These are phyloP conservation scores for Patella depressa DNA, from an alignment of 2,888 invertebrate genomes.

Conservation along the genomic window DNA sequence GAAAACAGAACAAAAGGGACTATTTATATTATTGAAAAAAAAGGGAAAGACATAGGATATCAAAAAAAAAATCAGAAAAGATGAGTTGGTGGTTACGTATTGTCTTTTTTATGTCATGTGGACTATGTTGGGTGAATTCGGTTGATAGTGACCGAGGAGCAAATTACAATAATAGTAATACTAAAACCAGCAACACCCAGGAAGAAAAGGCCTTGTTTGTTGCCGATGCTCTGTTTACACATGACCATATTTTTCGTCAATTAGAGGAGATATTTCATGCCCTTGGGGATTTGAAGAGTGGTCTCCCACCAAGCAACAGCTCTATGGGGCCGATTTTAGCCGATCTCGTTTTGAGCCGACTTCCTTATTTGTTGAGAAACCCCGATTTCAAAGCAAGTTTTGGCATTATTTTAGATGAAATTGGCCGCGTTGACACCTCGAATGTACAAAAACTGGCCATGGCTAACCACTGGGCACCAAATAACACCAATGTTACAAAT, in stretches of 20 bases:
- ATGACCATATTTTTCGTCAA: neutral
- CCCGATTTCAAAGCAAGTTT: slow-evolving; percentile 21
- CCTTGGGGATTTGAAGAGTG: neutral
- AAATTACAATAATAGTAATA: slow-evolving; percentile 1
- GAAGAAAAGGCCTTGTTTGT: neutral
- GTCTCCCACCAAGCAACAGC: neutral
- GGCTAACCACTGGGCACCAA: neutral
- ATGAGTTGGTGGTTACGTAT: too few species aligned
- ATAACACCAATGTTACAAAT: neutral
- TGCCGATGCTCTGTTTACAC: neutral
- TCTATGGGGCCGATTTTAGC: neutral
- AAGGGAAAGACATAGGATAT: too few species aligned
- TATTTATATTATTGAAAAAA: too few species aligned
- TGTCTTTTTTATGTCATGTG: too few species aligned
- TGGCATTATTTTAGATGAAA: slow-evolving; percentile 24
- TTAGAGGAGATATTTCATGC: slow-evolving; percentile 1
- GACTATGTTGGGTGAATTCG: too few species aligned
- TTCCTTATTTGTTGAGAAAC: slow-evolving; percentile 23
- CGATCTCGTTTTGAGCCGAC: slow-evolving; percentile 10
- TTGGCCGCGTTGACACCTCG: slow-evolving; percentile 26
- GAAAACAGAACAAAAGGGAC: too few species aligned
- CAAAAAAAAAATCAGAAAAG: too few species aligned
- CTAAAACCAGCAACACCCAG: neutral
- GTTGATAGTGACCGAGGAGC: neutral
- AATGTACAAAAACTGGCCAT: neutral